A percentile compares a stretch with the other conserved stretches of the same genome.
phyloP scores from a whole-genome alignment of 1,140 invertebrate species.

The Orchestia grillus region DNA sequence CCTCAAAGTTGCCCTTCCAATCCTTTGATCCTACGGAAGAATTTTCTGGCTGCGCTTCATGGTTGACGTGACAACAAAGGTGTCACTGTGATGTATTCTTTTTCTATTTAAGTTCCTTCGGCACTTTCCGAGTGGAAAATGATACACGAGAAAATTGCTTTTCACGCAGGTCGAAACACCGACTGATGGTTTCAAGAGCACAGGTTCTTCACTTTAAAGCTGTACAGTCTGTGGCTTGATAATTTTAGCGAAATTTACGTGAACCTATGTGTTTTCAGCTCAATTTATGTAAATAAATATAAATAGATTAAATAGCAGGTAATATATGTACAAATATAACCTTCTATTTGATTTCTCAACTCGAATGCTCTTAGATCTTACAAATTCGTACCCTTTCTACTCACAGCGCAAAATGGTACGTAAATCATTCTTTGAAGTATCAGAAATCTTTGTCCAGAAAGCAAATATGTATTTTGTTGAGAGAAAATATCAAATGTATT shows the following conservation, averaged over 20 bases:
- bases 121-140: not conserved
- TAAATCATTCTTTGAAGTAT: not conserved
- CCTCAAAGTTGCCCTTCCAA: conserved; percentile 41
- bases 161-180: not conserved
- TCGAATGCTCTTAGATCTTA: too few species aligned
- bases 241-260: too few species aligned
- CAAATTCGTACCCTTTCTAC: too few species aligned
- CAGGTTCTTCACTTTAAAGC: not conserved
- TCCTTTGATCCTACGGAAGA: conserved; percentile 38
- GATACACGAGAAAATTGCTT: not conserved
- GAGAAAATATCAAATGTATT: not conserved
- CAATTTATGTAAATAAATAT: too few species aligned
- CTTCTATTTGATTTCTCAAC: too few species aligned
- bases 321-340: too few species aligned
- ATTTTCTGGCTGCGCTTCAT: conserved; percentile 26
- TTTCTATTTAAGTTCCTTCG: not conserved
- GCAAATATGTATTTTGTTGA: not conserved
- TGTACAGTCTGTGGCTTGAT: not conserved
- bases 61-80: conserved; percentile 48
- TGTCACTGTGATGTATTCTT: conserved; percentile 14
- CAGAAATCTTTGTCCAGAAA: not conserved
- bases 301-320: too few species aligned
- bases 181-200: not conserved
- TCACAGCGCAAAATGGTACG: too few species aligned
- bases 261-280: too few species aligned